Percentiles rank a stretch among this genome's conserved stretches.
phyloP scores from a whole-genome alignment of 2,888 invertebrate species.

The Drosophila hamatofila region DNA sequence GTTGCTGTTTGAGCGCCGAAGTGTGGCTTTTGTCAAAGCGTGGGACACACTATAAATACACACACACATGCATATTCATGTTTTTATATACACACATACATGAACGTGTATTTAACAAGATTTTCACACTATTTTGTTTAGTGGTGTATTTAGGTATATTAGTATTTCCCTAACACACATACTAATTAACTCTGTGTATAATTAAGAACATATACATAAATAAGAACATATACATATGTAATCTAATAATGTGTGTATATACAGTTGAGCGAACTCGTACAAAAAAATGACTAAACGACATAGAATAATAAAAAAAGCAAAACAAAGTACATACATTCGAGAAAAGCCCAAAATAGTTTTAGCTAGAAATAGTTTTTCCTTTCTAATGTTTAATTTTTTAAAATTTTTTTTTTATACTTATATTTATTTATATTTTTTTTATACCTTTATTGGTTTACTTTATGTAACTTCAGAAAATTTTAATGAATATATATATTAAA shows the following conservation, averaged over 20 bases:
- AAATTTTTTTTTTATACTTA: not conserved
- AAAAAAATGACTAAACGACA: not conserved
- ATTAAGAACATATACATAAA: not conserved
- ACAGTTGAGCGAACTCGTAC: not conserved
- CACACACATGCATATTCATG: not conserved
- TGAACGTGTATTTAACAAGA: not conserved
- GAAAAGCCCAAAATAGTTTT: not conserved
- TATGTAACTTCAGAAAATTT: not conserved
- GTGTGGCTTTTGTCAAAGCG: slow-evolving; percentile 56
- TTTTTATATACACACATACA: too few species aligned
- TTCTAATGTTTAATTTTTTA: not conserved
- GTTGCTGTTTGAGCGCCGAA: slow-evolving; percentile 28
- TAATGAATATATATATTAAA: not conserved
- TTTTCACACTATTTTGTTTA: slow-evolving; percentile 27
- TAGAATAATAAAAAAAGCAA: not conserved
- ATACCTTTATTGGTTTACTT: too few species aligned
- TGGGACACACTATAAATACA: slow-evolving; percentile 45
- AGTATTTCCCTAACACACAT: not conserved
- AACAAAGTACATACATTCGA: not conserved
- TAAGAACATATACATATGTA: not conserved
- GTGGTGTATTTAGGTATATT: slow-evolving; percentile 3
- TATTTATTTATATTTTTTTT: not conserved
- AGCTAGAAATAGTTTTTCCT: not conserved
- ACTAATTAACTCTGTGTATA: not conserved
- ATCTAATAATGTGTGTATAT: not conserved